A percentile compares a stretch with the other conserved stretches of the same genome.
phyloP scores from a whole-genome alignment of 2,797 vertebrate genomes.

The Cygnus olor region DNA sequence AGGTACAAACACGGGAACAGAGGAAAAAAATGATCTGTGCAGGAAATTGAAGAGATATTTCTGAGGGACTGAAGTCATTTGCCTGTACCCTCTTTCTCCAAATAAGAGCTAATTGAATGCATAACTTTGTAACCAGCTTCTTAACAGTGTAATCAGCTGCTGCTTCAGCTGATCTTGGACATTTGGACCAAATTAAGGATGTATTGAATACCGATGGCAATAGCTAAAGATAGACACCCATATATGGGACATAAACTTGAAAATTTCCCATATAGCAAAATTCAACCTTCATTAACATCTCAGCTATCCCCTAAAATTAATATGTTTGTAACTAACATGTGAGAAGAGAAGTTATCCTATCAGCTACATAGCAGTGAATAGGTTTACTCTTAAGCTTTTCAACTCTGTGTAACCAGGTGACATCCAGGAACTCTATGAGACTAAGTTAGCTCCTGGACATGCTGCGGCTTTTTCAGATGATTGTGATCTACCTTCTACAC shows the following conservation, averaged over 20 bases:
- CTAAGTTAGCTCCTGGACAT: constrained; percentile 86
- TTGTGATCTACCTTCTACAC: constrained; percentile 91
- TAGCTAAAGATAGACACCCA: neutral
- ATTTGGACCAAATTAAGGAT: neutral
- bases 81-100: neutral
- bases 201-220: neutral
- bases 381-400: neutral
- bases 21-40: neutral
- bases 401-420: constrained; percentile 82
- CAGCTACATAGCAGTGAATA: neutral
- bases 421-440: constrained; percentile 88
- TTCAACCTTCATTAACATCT: neutral
- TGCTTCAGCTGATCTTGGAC: neutral
- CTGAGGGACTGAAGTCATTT: neutral
- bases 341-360: neutral
- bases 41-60: neutral
- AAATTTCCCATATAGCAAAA: neutral
- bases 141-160: rapidly evolving
- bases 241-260: neutral
- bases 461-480: constrained; percentile 95
- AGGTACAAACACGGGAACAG: neutral
- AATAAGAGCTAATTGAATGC: neutral
- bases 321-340: neutral
- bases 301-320: neutral
- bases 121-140: neutral